Conservation (phyloP, 2,113 vertebrate genomes). For the Regulus satrapa region DNA sequence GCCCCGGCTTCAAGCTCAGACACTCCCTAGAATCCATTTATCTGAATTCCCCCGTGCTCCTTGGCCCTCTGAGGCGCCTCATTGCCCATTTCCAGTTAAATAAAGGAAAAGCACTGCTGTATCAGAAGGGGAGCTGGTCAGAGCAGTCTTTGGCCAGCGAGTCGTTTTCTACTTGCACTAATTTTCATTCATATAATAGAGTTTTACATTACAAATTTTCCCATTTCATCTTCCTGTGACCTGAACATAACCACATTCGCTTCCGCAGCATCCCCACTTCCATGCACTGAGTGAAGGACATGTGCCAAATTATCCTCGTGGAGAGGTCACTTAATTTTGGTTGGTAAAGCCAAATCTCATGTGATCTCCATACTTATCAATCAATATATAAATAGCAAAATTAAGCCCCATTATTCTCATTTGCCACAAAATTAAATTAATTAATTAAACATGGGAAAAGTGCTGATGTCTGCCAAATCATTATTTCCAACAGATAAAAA, state of each 20-base stretch:
- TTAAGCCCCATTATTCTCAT: slow-evolving; percentile 76
- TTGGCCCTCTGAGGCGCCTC: not conserved
- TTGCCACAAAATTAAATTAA: slow-evolving; percentile 76
- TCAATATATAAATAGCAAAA: slow-evolving; percentile 77
- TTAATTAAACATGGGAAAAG: slow-evolving; percentile 75
- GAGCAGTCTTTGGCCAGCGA: not conserved
- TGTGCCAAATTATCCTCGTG: slow-evolving; percentile 30
- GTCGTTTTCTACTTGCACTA: not conserved
- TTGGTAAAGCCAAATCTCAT: slow-evolving; percentile 66
- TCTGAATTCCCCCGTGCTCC: not conserved
- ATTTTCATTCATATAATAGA: not conserved
- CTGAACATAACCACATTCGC: not conserved
- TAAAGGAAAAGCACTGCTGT: not conserved
- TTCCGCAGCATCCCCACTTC: not conserved
- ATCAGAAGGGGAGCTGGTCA: not conserved
- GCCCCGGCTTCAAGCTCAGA: not conserved
- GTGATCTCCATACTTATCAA: slow-evolving; percentile 67
- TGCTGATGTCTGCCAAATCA: slow-evolving; percentile 65
- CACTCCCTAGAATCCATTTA: not conserved
- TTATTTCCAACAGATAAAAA: slow-evolving; percentile 59
- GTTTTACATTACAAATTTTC: not conserved
- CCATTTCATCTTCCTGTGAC: not conserved
- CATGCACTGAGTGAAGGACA: not conserved
- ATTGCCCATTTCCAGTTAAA: not conserved
- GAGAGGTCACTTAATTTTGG: slow-evolving; percentile 69